phyloP scores from a whole-genome alignment of 2,113 vertebrate genomes.

The Ptyas mucosa region DNA sequence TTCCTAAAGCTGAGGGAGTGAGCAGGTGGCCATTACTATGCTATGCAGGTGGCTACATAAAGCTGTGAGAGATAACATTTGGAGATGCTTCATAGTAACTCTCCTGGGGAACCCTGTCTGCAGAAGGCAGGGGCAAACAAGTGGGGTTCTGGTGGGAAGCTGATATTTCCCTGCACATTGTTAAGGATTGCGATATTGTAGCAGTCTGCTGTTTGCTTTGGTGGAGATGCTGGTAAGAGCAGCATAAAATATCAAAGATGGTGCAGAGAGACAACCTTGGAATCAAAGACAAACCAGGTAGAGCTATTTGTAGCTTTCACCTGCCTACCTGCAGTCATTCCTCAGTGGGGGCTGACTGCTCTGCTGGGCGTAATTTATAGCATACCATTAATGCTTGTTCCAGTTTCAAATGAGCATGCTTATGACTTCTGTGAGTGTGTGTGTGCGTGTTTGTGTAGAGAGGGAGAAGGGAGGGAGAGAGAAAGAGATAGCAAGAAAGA shows the following conservation, averaged over 20 bases:
- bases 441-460: neutral
- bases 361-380: neutral
- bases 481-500: neutral
- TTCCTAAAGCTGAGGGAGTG: neutral
- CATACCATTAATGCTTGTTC: neutral
- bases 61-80: neutral
- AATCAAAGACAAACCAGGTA: neutral
- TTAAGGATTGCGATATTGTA: neutral
- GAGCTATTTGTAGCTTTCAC: neutral
- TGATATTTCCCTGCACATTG: conserved; percentile 1
- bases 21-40: conserved; percentile 33
- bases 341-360: conserved; percentile 11
- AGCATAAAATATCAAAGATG: neutral
- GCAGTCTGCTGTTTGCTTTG: neutral
- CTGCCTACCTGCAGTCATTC: conserved; percentile 6
- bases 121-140: neutral
- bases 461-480: neutral
- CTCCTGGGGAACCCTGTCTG: conserved; percentile 11
- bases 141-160: neutral
- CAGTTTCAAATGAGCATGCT: neutral
- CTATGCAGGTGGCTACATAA: conserved; percentile 10
- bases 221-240: neutral
- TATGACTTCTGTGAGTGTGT: neutral
- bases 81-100: neutral
- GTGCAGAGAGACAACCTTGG: neutral